phyloP scores from a whole-genome alignment of 2,888 invertebrate species.

The Tanytarsus gracilentus region DNA sequence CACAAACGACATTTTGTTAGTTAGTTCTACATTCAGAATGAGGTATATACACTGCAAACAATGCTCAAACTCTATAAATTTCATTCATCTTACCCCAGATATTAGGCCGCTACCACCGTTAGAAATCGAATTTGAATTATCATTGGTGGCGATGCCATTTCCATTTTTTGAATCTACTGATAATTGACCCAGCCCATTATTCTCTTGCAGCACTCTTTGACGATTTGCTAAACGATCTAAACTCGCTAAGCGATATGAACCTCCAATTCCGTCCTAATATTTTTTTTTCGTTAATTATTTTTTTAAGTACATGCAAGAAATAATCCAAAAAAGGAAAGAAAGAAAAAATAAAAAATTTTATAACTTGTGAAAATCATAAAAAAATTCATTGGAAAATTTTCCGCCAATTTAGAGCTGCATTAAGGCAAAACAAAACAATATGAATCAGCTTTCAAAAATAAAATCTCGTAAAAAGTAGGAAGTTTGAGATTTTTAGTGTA shows the following conservation, averaged over 20 bases:
- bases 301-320: conserved; percentile 8
- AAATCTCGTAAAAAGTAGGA: too few species aligned
- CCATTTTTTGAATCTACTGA: conserved; percentile 24
- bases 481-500: too few species aligned
- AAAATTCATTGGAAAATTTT: too few species aligned
- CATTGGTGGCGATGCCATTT: conserved; percentile 13
- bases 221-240: conserved; percentile 72
- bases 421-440: too few species aligned
- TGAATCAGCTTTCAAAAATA: too few species aligned
- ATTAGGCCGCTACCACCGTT: conserved; percentile 28
- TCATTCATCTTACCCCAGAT: conserved; percentile 32
- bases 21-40: too few species aligned
- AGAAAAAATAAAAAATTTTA: background rate
- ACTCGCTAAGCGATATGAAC: conserved; percentile 70
- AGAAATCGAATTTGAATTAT: conserved; percentile 27
- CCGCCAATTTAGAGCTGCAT: too few species aligned
- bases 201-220: conserved; percentile 69
- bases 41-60: too few species aligned
- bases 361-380: too few species aligned
- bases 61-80: too few species aligned
- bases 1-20: too few species aligned
- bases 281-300: background rate
- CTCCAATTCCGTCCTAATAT: conserved; percentile 53
- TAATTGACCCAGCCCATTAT: conserved; percentile 34
- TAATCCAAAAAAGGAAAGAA: background rate